A percentile compares a stretch with the other conserved stretches of the same genome.
These are phyloP conservation scores for Neodiprion lecontei DNA, from an alignment of 1,140 invertebrate genomes.

Conservation along the genomic window DNA sequence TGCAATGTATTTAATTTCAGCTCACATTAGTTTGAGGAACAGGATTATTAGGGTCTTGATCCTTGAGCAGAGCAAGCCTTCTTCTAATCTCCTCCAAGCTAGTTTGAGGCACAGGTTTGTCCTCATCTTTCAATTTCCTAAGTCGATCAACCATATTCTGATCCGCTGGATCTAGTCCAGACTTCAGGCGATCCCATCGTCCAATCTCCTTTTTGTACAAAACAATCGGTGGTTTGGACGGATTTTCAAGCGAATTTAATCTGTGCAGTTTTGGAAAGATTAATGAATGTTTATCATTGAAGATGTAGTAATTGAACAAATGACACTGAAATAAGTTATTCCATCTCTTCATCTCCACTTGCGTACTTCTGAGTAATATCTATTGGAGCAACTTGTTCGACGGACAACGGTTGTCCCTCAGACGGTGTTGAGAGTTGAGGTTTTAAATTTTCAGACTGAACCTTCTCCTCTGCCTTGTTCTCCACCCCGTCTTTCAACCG, in stretches of 20 bases:
- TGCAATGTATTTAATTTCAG: conserved; percentile 35
- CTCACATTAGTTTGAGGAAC: conserved; percentile 27
- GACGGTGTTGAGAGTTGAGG: conserved; percentile 23
- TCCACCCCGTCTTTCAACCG: conserved; percentile 34
- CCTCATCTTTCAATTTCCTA: conserved; percentile 50
- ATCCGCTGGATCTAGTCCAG: conserved; percentile 50
- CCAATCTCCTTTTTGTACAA: conserved; percentile 47
- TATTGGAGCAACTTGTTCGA: conserved; percentile 39
- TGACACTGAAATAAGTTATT: neutral
- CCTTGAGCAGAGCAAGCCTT: conserved; percentile 52
- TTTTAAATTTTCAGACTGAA: conserved; percentile 3
- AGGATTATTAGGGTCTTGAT: conserved; percentile 35
- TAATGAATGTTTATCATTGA: neutral
- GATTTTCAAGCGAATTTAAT: conserved; percentile 53
- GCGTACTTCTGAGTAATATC: conserved; percentile 52
- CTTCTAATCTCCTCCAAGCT: conserved; percentile 53
- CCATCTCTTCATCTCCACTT: neutral
- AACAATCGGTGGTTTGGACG: conserved; percentile 53
- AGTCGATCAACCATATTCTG: conserved; percentile 54
- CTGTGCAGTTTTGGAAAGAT: conserved; percentile 32
- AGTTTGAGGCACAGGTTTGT: conserved; percentile 38
- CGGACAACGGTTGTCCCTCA: conserved; percentile 7
- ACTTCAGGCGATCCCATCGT: conserved; percentile 51
- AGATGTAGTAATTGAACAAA: neutral
- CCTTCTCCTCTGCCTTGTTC: conserved; percentile 23